Percentiles rank a stretch among this genome's conserved stretches.
Conservation (phyloP, 2,113 vertebrate species). For the Nanorana parkeri region DNA sequence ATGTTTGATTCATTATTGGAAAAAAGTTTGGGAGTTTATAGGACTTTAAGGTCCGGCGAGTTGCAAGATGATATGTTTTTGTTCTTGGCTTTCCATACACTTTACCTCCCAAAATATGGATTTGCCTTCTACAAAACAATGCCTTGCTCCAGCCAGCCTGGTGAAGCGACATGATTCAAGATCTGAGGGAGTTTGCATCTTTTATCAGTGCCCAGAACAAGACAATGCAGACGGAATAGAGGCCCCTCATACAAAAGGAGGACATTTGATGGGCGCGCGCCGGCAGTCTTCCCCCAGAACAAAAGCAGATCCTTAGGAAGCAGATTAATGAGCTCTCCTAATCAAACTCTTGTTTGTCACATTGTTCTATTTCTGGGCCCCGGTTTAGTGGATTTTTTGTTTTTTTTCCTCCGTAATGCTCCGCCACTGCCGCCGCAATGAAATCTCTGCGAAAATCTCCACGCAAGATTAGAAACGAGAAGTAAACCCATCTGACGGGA, state of each 20-base stretch:
- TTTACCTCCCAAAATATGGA: too few relatives aligned
- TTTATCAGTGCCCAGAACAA: not conserved
- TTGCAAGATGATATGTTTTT: too few relatives aligned
- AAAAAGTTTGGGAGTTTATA: too few relatives aligned
- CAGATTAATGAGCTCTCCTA: conserved; percentile 21
- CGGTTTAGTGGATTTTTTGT: not conserved
- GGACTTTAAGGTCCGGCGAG: too few relatives aligned
- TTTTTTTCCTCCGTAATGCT: not conserved
- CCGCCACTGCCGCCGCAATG: not conserved
- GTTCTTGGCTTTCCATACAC: too few relatives aligned
- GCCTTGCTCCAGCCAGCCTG: too few relatives aligned
- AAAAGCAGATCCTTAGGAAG: conserved; percentile 32
- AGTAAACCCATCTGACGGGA: not conserved
- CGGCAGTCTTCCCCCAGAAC: not conserved
- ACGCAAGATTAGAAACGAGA: not conserved
- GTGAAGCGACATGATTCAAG: too few relatives aligned
- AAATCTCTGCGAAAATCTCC: not conserved
- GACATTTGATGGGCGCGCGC: not conserved
- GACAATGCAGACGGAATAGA: not conserved
- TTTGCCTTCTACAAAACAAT: too few relatives aligned
- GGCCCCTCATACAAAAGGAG: not conserved
- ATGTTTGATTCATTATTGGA: too few relatives aligned
- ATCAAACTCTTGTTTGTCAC: conserved; percentile 7
- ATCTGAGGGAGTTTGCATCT: not conserved
- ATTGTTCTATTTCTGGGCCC: conserved; percentile 1